Evolutionary conservation across 2,113 vertebrate species (phyloP), one percentile per base, ranked within the genome.

Genomic region (Seriola aureovittata): DNA sequence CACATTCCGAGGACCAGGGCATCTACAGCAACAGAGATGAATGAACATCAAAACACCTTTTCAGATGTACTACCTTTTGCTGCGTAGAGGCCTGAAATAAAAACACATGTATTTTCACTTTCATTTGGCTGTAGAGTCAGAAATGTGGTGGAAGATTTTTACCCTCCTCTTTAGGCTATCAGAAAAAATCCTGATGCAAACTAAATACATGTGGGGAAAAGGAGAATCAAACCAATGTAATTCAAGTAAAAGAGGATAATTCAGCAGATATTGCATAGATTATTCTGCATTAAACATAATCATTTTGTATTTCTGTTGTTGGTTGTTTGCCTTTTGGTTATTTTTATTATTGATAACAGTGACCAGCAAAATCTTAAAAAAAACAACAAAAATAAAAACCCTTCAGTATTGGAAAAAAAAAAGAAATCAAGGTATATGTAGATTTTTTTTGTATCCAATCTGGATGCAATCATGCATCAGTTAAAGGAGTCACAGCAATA

Each of bases 1-100:
- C 42, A 32, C 75, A 32, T n/a, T 63, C 78, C 72, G 81, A 63
- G 10, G 40, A 63, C 5, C 38, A 74, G 13, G 21, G 32, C 1
- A 4, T 70, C 36, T 5, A 46, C 71, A 48, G 25, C n/a, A 21
- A 21, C 65, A 70, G 13, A 58, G 5, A 71, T 25, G 42, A 55
- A n/a, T 3, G 10, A 7, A 42, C 3, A 58, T 32, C 17, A 54
- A 42, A 52, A 64, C 32, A 34, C 10, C 50, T 25, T 29, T 72
- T 69, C 14, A 25, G 57, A 23, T 73, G 44, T 14, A 5, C 29
- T 29, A 29, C 29, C 29, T 29, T 29, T 29, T 29, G 14, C 4
- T 23, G 10, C 2, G 23, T 2, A 9, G 16, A 58, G 0, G 23
- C 14, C 8, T 68, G 25, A 77, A 85, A 59, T 21, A 42, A 68